A percentile compares a stretch with the other conserved stretches of the same genome.
phyloP scores from a whole-genome alignment of 2,888 invertebrate genomes.

The Siphonodentalium dalli region DNA sequence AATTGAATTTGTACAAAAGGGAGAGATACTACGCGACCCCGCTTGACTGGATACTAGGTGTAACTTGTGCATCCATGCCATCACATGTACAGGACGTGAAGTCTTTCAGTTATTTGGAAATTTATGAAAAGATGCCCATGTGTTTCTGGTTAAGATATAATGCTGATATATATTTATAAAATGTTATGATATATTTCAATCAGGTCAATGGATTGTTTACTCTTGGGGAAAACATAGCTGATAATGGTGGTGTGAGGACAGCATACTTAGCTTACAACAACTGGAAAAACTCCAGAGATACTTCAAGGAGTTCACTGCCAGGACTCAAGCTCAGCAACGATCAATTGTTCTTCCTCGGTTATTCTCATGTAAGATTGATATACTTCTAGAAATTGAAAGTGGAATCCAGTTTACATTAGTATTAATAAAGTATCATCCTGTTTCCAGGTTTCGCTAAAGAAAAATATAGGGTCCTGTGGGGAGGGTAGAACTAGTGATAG shows the following conservation, averaged over 20 bases:
- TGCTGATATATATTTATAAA: neutral
- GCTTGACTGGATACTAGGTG: no score
- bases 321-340: slow-evolving; percentile 59
- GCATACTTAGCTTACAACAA: slow-evolving; percentile 73
- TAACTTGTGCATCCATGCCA: no score
- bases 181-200: slow-evolving; percentile 1
- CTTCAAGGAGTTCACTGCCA: slow-evolving; percentile 70
- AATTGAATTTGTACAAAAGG: no score
- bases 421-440: no score
- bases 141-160: no score
- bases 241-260: slow-evolving; percentile 91
- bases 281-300: slow-evolving; percentile 44
- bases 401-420: neutral
- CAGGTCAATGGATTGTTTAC: slow-evolving; percentile 86
- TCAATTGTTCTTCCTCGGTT: slow-evolving; percentile 66
- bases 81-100: no score
- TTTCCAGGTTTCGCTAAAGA: no score
- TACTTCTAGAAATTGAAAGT: neutral
- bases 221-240: slow-evolving; percentile 93
- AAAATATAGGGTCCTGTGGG: no score
- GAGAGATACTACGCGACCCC: no score
- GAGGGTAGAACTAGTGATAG: neutral
- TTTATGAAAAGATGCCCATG: no score
- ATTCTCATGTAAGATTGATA: slow-evolving; percentile 68
- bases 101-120: no score